phyloP scores from a whole-genome alignment of 2,888 invertebrate genomes.

The Lasioglossum villosulum region DNA sequence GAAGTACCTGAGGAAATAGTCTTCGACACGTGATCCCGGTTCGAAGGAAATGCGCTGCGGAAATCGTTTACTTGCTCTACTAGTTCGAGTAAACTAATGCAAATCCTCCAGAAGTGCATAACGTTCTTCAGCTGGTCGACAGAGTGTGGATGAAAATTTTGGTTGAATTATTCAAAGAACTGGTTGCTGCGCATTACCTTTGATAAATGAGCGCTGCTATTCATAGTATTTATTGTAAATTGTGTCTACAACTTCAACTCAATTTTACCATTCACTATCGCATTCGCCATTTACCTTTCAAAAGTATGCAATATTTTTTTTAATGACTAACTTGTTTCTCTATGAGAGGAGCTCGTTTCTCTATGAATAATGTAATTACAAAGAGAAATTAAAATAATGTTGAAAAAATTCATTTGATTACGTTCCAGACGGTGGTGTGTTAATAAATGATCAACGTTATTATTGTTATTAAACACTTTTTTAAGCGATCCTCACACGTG shows the following conservation, averaged over 20 bases:
- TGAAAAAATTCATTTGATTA: no score
- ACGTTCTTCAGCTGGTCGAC: background rate
- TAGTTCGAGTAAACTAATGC: background rate
- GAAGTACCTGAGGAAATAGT: conserved; percentile 27
- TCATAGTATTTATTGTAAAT: conserved; percentile 23
- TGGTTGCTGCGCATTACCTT: background rate
- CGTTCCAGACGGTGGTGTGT: no score
- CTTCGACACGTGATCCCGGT: conserved; percentile 19
- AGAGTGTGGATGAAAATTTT: conserved; percentile 6
- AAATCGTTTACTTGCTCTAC: conserved; percentile 25
- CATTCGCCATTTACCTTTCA: no score
- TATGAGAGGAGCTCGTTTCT: no score
- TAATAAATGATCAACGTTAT: no score
- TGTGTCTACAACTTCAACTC: background rate
- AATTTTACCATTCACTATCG: no score
- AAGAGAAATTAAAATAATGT: no score
- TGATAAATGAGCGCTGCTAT: background rate
- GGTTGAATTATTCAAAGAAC: conserved; percentile 22
- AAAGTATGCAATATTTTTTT: no score
- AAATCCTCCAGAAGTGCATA: conserved; percentile 25
- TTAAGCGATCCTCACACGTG: no score
- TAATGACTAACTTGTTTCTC: no score
- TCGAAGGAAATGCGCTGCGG: background rate
- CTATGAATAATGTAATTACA: no score
- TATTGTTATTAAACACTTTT: no score